These are phyloP conservation scores for Cynocephalus volans DNA, from an alignment of 2,113 vertebrate genomes.

Conservation along the genomic window DNA sequence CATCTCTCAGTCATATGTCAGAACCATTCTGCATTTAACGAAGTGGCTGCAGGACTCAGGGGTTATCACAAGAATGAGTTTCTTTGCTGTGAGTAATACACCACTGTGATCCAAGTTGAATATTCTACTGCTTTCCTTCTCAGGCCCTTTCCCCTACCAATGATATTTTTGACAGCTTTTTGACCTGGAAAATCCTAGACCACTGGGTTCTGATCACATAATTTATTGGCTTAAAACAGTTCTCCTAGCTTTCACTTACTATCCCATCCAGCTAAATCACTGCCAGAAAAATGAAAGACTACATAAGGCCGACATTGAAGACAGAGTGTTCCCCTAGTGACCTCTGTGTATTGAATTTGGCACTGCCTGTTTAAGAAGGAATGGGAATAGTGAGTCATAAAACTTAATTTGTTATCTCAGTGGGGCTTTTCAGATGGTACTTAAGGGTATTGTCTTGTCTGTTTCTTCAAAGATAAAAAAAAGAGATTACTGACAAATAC, in stretches of 20 bases:
- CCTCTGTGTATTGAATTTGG: slow-evolving; percentile 63
- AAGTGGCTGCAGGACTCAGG: not conserved
- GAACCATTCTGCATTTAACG: not conserved
- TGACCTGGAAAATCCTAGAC: slow-evolving; percentile 63
- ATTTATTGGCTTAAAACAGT: slow-evolving; percentile 21
- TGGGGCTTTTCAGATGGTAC: slow-evolving; percentile 18
- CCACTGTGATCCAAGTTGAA: not conserved
- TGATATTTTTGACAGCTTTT: slow-evolving; percentile 61
- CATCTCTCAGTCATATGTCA: slow-evolving; percentile 57
- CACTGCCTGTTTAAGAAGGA: slow-evolving; percentile 41
- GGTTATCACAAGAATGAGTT: not conserved
- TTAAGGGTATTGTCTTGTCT: not conserved
- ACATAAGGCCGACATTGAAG: slow-evolving; percentile 58
- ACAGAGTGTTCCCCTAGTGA: slow-evolving; percentile 33
- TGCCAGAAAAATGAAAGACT: slow-evolving; percentile 69
- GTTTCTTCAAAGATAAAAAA: slow-evolving; percentile 44
- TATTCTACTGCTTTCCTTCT: not conserved
- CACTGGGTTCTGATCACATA: not conserved
- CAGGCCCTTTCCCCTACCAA: not conserved
- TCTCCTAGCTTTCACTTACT: slow-evolving; percentile 10
- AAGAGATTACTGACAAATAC: not conserved
- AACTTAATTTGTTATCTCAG: slow-evolving; percentile 69
- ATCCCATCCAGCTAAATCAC: slow-evolving; percentile 44
- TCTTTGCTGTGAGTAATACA: slow-evolving; percentile 5
- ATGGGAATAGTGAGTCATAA: slow-evolving; percentile 59